Base-by-base conservation (phyloP, 1,140 invertebrate genomes). In the Bombus pyrosoma region DNA sequence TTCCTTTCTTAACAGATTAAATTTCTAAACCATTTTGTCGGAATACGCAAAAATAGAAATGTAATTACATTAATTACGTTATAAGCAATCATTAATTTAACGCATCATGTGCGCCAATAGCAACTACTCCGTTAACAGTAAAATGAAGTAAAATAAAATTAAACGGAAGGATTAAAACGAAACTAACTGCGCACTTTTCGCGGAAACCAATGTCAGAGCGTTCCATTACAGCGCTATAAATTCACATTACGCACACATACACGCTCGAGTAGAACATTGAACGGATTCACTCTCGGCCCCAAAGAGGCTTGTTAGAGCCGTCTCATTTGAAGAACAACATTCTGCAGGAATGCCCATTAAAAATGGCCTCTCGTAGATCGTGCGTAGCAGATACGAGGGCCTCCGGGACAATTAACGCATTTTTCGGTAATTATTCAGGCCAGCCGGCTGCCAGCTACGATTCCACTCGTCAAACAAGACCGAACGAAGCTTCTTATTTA, bases 381-480 rank as follows among this genome's bases (percentile, higher is more conserved):
- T 71, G 64, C 77, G 41, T 87, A 47, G 28, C 76, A 87, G 85
- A 68, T 73, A 87, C 75, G 76, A 85, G 71, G 43, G 62, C 62
- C 66, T 22, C 41, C 57, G 83, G 69, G 87, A 89, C 87, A 88
- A 88, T 89, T 88, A 89, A 87, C 83, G 83, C 81, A 90, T 90
- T 90, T 90, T 90, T 90, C 68, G 83, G 88, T 90, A 90, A 90
- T 90, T 90, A 90, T 81, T 64, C 69, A 79, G 53, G 13, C 39
- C 71, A 69, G 57, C 81, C 81, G 47, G 81, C 68, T 72, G 76
- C 74, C 53, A 53, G 66, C 75, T 47, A 53, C 62, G 59, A 32
- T 64, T 43, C 79, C 78, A 37, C 53, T 47, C 66, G 28, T 86
- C 78, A 81, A 86, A 87, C 53, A 57, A 64, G 18, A 9, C 79